A percentile compares a stretch with the other conserved stretches of the same genome.
Evolutionary conservation across 2,888 invertebrate genomes (phyloP).

Genomic region (Mycalesis mineus): DNA sequence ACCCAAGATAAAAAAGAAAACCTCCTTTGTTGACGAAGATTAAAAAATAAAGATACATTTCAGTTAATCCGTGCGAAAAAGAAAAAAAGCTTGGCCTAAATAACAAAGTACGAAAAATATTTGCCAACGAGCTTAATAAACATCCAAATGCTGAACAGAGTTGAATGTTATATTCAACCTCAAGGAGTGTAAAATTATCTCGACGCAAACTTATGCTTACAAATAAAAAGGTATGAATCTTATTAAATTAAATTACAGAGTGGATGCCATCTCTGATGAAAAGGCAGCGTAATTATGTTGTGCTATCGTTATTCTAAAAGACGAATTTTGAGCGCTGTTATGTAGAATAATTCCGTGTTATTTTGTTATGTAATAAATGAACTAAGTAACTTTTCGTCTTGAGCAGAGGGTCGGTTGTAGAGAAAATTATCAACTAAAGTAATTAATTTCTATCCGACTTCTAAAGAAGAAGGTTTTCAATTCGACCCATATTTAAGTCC

Average conservation of each 20-base stretch:
- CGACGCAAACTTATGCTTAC: conserved; percentile 6
- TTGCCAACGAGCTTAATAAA: conserved; percentile 6
- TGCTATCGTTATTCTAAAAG: conserved; percentile 11
- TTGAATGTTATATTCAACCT: conserved; percentile 7
- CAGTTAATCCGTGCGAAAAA: not conserved
- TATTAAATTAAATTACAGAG: conserved; percentile 21
- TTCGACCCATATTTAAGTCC: no score
- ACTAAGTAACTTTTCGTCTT: not conserved
- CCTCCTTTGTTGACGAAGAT: not conserved
- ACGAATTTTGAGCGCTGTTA: not conserved
- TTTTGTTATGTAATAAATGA: not conserved
- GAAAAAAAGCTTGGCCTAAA: not conserved
- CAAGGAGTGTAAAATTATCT: conserved; percentile 9
- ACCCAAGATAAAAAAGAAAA: not conserved
- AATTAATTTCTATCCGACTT: no score
- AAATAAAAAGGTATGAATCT: conserved; percentile 18
- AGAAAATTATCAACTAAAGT: no score
- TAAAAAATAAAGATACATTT: not conserved
- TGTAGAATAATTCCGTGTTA: not conserved
- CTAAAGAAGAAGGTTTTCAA: no score
- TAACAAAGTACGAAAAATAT: not conserved
- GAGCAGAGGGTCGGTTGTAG: not conserved
- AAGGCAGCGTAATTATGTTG: conserved; percentile 14
- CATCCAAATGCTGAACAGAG: not conserved
- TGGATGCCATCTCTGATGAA: conserved; percentile 18